phyloP scores from a whole-genome alignment of 2,888 invertebrate species.

The Eristalinus sepulchralis region DNA sequence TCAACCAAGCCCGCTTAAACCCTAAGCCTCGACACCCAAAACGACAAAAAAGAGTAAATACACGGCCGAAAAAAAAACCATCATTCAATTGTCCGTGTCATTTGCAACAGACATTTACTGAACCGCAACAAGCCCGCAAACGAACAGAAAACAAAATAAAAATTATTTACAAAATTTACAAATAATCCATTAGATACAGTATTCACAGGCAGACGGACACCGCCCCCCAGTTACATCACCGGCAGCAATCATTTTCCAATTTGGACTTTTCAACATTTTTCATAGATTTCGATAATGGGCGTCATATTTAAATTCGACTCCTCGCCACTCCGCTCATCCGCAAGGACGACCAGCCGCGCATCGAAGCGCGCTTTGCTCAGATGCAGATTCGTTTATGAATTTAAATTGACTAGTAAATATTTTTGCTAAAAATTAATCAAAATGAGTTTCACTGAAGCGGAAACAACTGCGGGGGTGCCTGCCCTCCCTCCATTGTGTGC shows the following conservation, averaged over 20 bases:
- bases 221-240: background rate
- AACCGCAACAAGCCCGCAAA: background rate
- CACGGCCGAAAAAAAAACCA: background rate
- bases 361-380: background rate
- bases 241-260: background rate
- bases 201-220: too few species aligned
- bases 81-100: background rate
- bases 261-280: background rate
- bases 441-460: background rate
- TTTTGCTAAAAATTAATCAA: conserved; percentile 5
- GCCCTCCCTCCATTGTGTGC: background rate
- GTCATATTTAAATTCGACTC: background rate
- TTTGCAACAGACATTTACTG: background rate
- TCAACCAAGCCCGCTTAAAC: background rate
- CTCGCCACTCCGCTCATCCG: background rate
- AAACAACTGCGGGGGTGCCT: background rate
- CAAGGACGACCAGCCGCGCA: background rate
- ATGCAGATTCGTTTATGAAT: background rate
- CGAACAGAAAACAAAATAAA: background rate
- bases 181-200: background rate
- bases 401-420: conserved; percentile 10
- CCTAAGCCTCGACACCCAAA: background rate
- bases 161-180: background rate
- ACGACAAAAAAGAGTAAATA: too few species aligned
- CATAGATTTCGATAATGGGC: background rate